phyloP scores from a whole-genome alignment of 2,113 vertebrate genomes.

The Gallinago undulata region DNA sequence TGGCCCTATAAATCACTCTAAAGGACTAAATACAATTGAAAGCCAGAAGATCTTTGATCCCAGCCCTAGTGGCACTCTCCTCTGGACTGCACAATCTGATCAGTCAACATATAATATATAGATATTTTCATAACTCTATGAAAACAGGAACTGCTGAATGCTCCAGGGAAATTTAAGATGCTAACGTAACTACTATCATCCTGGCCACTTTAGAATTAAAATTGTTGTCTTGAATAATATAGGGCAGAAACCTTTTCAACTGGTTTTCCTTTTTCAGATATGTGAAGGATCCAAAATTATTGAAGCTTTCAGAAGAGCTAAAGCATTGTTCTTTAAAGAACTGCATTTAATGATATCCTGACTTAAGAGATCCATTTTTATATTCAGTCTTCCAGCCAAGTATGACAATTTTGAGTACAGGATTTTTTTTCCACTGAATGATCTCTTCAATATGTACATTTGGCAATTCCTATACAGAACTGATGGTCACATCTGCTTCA shows the following conservation, averaged over 20 bases:
- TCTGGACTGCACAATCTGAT: not conserved
- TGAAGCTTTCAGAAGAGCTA: not conserved
- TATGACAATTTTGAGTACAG: not conserved
- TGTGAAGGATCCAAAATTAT: not conserved
- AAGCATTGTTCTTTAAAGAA: not conserved
- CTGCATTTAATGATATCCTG: not conserved
- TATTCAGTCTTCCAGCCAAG: not conserved
- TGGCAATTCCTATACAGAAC: not conserved
- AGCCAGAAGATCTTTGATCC: not conserved
- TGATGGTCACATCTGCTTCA: not conserved
- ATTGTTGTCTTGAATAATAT: not conserved
- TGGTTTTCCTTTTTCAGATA: not conserved
- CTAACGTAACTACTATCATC: not conserved
- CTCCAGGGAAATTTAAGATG: not conserved
- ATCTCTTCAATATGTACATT: not conserved
- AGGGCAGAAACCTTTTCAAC: too few relatives aligned
- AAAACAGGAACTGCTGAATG: conserved; percentile 9
- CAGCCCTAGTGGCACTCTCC: not conserved
- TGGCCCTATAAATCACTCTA: not conserved
- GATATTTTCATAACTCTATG: not conserved
- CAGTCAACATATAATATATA: not conserved
- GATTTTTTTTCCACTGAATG: not conserved
- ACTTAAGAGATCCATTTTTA: not conserved
- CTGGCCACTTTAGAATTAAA: not conserved
- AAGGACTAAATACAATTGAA: not conserved